Evolutionary conservation across 1,140 invertebrate genomes (phyloP).

Genomic region (Drosophila parabipectinata): DNA sequence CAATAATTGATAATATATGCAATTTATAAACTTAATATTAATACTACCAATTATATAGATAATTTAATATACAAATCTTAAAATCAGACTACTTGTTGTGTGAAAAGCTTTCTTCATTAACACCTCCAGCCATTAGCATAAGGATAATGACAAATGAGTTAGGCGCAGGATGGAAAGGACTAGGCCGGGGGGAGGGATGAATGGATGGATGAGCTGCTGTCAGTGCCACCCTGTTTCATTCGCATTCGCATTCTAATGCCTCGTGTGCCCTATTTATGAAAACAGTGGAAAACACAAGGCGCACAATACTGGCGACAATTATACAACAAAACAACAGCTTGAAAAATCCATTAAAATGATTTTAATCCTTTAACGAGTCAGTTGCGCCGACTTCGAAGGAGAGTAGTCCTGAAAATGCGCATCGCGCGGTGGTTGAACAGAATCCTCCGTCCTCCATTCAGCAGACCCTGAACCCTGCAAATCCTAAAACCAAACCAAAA

Average conservation of each 20-base stretch:
- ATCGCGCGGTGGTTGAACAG: conserved; percentile 32
- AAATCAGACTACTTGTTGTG: conserved; percentile 4
- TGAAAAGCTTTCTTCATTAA: conserved; percentile 50
- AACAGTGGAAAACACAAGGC: neutral
- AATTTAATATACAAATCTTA: no score
- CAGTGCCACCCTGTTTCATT: conserved; percentile 21
- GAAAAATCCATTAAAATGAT: conserved; percentile 83
- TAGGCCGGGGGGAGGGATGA: neutral
- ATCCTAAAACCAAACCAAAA: conserved; percentile 12
- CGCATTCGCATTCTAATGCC: neutral
- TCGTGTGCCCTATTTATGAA: conserved; percentile 70
- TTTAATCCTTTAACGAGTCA: conserved; percentile 82
- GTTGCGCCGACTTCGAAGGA: conserved; percentile 30
- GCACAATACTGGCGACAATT: conserved; percentile 71
- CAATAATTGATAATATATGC: no score
- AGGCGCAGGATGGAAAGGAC: conserved; percentile 19
- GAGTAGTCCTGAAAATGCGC: conserved; percentile 31
- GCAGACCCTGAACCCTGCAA: conserved; percentile 5
- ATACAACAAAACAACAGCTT: conserved; percentile 82
- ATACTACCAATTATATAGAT: no score
- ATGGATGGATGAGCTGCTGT: conserved; percentile 11
- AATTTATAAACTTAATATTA: no score
- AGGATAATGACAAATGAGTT: conserved; percentile 72
- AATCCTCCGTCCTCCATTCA: neutral
- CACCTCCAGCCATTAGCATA: conserved; percentile 69